phyloP scores from a whole-genome alignment of 2,113 vertebrate species.

The Peromyscus maniculatus region DNA sequence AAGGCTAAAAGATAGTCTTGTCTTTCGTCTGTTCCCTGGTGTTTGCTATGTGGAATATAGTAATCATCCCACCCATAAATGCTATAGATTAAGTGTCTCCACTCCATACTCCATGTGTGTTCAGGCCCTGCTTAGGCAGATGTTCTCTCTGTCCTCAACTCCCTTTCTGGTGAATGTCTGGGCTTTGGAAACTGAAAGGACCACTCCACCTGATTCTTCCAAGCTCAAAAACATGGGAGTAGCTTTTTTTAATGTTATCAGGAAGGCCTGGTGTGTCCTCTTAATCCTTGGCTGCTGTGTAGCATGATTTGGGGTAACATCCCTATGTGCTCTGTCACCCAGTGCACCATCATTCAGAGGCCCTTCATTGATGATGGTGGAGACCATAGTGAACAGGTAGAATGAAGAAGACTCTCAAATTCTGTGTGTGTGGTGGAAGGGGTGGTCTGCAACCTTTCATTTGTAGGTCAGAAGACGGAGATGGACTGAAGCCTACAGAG shows the following conservation, averaged over 20 bases:
- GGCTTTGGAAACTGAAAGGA: too few relatives aligned
- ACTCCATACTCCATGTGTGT: not conserved
- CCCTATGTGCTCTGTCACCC: not conserved
- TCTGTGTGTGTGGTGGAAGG: not conserved
- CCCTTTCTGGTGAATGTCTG: not conserved
- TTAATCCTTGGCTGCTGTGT: not conserved
- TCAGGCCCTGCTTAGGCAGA: not conserved
- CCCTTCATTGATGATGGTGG: too few relatives aligned
- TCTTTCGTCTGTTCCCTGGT: too few relatives aligned
- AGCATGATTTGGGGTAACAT: too few relatives aligned
- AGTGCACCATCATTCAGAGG: not conserved
- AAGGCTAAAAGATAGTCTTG: too few relatives aligned
- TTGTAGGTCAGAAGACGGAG: not conserved
- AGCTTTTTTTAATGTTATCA: not conserved
- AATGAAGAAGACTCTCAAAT: not conserved
- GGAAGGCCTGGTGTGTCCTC: not conserved
- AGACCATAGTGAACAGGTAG: not conserved
- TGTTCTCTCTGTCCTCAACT: not conserved
- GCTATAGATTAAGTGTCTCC: not conserved
- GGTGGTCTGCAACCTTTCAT: not conserved
- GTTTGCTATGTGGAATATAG: too few relatives aligned
- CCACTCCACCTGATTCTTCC: not conserved
- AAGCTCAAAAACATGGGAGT: too few relatives aligned
- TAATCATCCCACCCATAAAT: not conserved
- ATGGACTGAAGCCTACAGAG: not conserved